These are phyloP conservation scores for Nephrotoma guestfalica DNA, from an alignment of 2,888 invertebrate genomes.

Conservation along the genomic window DNA sequence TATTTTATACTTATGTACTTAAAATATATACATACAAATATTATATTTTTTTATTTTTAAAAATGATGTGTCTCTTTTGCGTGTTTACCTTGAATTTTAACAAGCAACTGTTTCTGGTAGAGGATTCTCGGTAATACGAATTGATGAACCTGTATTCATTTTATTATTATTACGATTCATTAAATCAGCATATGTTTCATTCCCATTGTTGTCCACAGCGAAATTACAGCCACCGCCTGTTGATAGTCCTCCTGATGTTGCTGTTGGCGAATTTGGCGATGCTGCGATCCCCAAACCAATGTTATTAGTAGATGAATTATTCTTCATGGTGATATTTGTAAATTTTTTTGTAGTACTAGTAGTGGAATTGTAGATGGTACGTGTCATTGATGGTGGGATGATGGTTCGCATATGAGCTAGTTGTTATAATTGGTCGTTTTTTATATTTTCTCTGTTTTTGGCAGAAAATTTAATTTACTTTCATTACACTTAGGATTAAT, in stretches of 20 bases:
- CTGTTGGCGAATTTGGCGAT: background rate
- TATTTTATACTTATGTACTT: background rate
- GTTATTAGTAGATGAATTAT: slow-evolving; percentile 5
- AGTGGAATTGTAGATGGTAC: slow-evolving; percentile 6
- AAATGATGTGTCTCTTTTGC: background rate
- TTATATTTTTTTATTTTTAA: background rate
- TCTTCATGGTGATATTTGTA: background rate
- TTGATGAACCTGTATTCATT: background rate
- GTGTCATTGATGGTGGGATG: slow-evolving; percentile 12
- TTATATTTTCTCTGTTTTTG: slow-evolving; percentile 14
- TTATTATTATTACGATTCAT: slow-evolving; percentile 1
- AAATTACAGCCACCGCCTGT: background rate
- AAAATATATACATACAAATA: background rate
- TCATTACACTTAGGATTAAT: slow-evolving; percentile 2
- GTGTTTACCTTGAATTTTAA: slow-evolving; percentile 15
- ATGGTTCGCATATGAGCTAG: slow-evolving; percentile 17
- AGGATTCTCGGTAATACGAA: slow-evolving; percentile 32
- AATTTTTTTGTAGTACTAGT: slow-evolving; percentile 1
- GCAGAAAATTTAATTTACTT: background rate
- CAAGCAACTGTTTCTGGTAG: slow-evolving; percentile 32
- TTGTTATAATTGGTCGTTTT: slow-evolving; percentile 17
- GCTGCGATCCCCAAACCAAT: slow-evolving; percentile 5
- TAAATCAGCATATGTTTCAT: slow-evolving; percentile 5
- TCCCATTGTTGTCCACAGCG: slow-evolving; percentile 6
- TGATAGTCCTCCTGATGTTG: background rate